Evolutionary conservation across 1,140 invertebrate species (phyloP).

Genomic region (Zaprionus camerounensis): DNA sequence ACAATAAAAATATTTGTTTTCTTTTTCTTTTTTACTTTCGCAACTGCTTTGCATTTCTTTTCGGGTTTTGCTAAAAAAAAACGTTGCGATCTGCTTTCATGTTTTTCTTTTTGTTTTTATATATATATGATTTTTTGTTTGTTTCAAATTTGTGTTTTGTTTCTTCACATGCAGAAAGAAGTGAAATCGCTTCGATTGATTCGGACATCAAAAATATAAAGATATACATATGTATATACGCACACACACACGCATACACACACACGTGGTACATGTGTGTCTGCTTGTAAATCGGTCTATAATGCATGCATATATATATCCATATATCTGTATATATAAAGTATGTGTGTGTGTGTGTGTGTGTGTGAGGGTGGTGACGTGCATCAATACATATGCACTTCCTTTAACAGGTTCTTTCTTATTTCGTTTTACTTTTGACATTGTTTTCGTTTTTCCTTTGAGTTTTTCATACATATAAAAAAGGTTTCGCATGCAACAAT

Average conservation of each 20-base stretch:
- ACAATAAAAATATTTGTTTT: constrained; percentile 77
- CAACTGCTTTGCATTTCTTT: constrained; percentile 43
- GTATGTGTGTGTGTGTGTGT: background rate
- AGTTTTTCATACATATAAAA: constrained; percentile 32
- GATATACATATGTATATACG: constrained; percentile 19
- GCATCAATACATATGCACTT: constrained; percentile 22
- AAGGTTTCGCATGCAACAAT: constrained; percentile 40
- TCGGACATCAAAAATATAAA: constrained; percentile 48
- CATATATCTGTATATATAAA: constrained; percentile 24
- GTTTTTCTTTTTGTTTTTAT: constrained; percentile 13
- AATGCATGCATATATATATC: constrained; percentile 20
- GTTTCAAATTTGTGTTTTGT: background rate
- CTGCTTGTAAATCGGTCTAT: constrained; percentile 45
- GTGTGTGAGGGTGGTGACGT: constrained; percentile 6
- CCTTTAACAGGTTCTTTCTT: background rate
- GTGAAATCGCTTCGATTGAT: constrained; percentile 28
- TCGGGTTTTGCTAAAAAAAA: constrained; percentile 53
- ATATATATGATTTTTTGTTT: background rate
- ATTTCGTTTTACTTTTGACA: constrained; percentile 21
- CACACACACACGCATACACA: constrained; percentile 9
- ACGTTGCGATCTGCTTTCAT: constrained; percentile 34
- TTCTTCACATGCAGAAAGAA: constrained; percentile 12
- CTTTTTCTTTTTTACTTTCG: constrained; percentile 43
- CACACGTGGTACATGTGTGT: constrained; percentile 8
- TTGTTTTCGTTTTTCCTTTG: constrained; percentile 14